Percentiles rank a stretch among this genome's conserved stretches.
Conservation (phyloP, 2,888 invertebrate genomes). For the Idaea dimidiata region DNA sequence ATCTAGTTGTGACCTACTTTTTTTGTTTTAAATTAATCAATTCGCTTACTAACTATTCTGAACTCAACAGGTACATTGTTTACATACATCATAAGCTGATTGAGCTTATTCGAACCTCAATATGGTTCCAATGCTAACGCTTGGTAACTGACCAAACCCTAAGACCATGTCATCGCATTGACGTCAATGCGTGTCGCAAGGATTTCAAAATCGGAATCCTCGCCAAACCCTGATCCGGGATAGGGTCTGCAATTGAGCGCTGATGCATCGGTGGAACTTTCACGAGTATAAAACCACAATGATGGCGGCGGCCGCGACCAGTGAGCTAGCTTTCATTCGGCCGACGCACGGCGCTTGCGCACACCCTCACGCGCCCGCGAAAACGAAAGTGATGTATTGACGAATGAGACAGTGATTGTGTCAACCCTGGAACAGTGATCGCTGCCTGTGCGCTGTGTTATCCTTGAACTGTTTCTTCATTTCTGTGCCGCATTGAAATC, state of each 20-base stretch:
- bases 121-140: no score
- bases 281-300: constrained; percentile 73
- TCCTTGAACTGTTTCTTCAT: constrained; percentile 70
- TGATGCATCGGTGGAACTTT: constrained; percentile 66
- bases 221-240: constrained; percentile 67
- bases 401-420: constrained; percentile 60
- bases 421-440: constrained; percentile 71
- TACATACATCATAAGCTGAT: background rate
- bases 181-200: constrained; percentile 59
- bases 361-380: constrained; percentile 45
- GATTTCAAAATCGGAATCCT: constrained; percentile 66
- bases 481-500: constrained; percentile 45
- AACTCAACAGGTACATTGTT: background rate
- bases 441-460: constrained; percentile 68
- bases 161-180: constrained; percentile 30
- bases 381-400: constrained; percentile 69
- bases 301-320: constrained; percentile 68
- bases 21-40: background rate
- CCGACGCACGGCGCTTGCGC: constrained; percentile 49
- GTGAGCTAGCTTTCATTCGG: constrained; percentile 53
- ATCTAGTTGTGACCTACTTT: background rate
- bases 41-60: background rate
- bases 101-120: background rate
- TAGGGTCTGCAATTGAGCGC: constrained; percentile 40
- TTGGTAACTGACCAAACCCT: no score